Percentiles rank a stretch among this genome's conserved stretches.
Evolutionary conservation across 1,140 invertebrate species (phyloP).

Genomic region (Drosophila murphyi): DNA sequence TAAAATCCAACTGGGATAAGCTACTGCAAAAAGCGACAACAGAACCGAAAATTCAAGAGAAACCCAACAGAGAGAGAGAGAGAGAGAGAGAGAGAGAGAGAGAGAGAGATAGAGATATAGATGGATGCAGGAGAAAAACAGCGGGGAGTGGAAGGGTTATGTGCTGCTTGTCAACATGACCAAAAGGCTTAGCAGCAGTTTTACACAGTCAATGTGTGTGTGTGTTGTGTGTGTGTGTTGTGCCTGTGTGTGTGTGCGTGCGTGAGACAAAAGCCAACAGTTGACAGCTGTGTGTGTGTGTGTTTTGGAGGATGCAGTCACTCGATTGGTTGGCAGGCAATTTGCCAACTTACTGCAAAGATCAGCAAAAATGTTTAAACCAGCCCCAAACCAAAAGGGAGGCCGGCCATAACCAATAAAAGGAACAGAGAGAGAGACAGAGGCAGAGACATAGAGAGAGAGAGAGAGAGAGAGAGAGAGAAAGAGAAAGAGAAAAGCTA

Average conservation of each 20-base stretch:
- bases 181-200: constrained; percentile 54
- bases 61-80: background rate
- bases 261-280: constrained; percentile 62
- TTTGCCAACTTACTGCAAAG: constrained; percentile 81
- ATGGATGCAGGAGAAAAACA: background rate
- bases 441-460: background rate
- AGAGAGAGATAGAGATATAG: background rate
- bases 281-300: constrained; percentile 54
- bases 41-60: constrained; percentile 19
- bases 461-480: background rate
- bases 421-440: background rate
- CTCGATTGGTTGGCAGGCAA: constrained; percentile 77
- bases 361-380: constrained; percentile 71
- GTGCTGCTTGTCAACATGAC: constrained; percentile 72
- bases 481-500: constrained; percentile 38
- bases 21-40: constrained; percentile 54
- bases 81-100: background rate
- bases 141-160: constrained; percentile 26
- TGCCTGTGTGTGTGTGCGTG: constrained; percentile 40
- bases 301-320: constrained; percentile 45
- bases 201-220: constrained; percentile 10
- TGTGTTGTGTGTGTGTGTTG: constrained; percentile 32
- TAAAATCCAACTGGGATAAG: constrained; percentile 81
- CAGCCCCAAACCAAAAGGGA: background rate
- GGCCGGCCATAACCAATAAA: too few relatives aligned